Evolutionary conservation across 2,888 invertebrate species (phyloP), one percentile per base, ranked within the genome.

Genomic region (Archaeoteleia sp.): DNA sequence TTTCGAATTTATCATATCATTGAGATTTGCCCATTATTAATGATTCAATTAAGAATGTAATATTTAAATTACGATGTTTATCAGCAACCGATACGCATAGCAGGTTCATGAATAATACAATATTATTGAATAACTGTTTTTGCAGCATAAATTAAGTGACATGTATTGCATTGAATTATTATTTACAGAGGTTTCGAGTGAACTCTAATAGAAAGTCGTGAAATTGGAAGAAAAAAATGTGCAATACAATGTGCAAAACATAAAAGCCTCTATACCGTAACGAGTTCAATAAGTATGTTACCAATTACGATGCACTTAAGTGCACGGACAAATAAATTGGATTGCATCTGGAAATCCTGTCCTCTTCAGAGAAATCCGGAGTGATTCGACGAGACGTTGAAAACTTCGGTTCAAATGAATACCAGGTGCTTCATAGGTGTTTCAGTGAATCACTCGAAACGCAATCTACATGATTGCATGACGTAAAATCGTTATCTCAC

Each of bases 381-480:
- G 48, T 37, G 60, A 48, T 68, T 53, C 68, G 66, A 43, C 25
- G 60, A 35, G 29, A 51, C 53, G 67, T 45, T 42, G 60, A 71
- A 66, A 74, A 70, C 68, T 63, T 60, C 65, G 62, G 71, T 58
- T 75, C 70, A 68, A 77, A 71, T 72, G 71, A 66, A 72, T 60
- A 63, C 58, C 72, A 70, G 70, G 69, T 70, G 76, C 55, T 62
- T 58, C 39, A 39, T 30, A n/a, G n/a, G n/a, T n/a, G n/a, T n/a
- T n/a, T n/a, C n/a, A n/a, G n/a, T 46, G 39, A 45, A 46, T 62
- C 65, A 67, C 66, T 73, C 48, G 67, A 60, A 72, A 57, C 66
- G 70, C 72, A 74, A 74, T 78, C 74, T 71, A 51, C 63, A 58
- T 45, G 73, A 63, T 74, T 74, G 78, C 77, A 74, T 75, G 78